A percentile compares a stretch with the other conserved stretches of the same genome.
phyloP scores from a whole-genome alignment of 2,113 vertebrate species.

The Lanius collurio region DNA sequence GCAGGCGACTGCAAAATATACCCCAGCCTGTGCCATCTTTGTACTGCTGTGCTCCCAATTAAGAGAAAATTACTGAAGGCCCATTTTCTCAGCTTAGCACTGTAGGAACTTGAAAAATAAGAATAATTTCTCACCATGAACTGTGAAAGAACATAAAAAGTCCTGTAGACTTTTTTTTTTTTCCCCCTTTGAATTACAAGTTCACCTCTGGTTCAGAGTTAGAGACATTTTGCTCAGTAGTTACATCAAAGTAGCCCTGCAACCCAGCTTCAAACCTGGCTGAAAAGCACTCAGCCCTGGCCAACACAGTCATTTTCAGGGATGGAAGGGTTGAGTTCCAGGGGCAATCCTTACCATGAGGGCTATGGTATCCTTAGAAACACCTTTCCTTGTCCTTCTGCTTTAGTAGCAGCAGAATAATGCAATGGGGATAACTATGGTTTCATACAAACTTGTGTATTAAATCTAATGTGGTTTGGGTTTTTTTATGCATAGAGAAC shows the following conservation, averaged over 20 bases:
- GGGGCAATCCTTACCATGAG: fast-evolving
- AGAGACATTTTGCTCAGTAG: background rate
- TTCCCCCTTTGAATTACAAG: background rate
- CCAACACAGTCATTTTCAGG: background rate
- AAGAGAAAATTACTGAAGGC: constrained; percentile 37
- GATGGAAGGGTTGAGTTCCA: background rate
- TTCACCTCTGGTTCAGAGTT: background rate
- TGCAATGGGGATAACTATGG: background rate
- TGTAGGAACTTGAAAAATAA: constrained; percentile 5
- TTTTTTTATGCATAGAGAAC: background rate
- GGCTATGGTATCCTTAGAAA: background rate
- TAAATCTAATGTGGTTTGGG: background rate
- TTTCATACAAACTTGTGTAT: background rate
- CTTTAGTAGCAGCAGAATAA: background rate
- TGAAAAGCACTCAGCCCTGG: background rate
- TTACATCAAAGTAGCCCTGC: background rate
- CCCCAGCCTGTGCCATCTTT: background rate
- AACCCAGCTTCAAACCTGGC: background rate
- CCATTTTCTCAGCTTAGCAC: constrained; percentile 19
- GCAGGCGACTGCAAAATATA: constrained; percentile 5
- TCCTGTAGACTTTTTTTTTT: background rate
- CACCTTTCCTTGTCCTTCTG: background rate
- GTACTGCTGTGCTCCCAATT: constrained; percentile 38
- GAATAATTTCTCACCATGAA: constrained; percentile 15
- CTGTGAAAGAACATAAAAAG: constrained; percentile 35